Base-by-base conservation (phyloP, 1,140 invertebrate species). In the Chironomus tepperi region DNA sequence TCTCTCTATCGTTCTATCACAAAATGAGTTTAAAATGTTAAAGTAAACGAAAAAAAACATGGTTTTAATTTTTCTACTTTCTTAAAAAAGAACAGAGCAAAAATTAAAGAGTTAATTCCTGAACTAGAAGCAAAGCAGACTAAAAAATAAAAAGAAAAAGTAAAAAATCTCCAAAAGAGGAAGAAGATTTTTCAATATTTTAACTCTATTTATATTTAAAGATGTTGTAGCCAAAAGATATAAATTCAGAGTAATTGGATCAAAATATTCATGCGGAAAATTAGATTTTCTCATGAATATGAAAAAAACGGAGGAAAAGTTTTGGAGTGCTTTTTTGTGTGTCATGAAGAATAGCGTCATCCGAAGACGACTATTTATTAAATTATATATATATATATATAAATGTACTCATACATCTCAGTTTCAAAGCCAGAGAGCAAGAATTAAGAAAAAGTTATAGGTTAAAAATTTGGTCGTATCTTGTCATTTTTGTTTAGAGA, bases 181-280 rank as follows among this genome's bases (percentile, higher is more conserved):
- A 57, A 57, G 12, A 57, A 57, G n/a, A 57, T 57, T 57, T n/a
- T 57, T 57, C 47, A 57, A 57, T 57, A 57, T 57, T 57, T 57
- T 57, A 57, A 57, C 47, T 57, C 47, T 57, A 57, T n/a, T 57
- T 57, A 57, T 57, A n/a, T 57, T 57, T 12, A n/a, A 57, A 57
- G 47, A 57, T 57, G 47, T 57, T 57, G n/a, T 57, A 57, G 47
- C 47, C 47, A 57, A n/a, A 57, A 57, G 47, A 57, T 12, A 57
- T 57, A 57, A 57, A 57, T 57, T 57, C 47, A 57, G 65, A 70
- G 19, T 70, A 70, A 70, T 70, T 70, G 65, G 65, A 70, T 70
- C 65, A 70, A 70, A 70, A 70, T 70, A 70, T 70, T 70, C 65
- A 70, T 70, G 65, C 65, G 65, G 65, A 70, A 70, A 70, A 70